phyloP scores from a whole-genome alignment of 2,888 invertebrate species.

The Ophion obscuratus region DNA sequence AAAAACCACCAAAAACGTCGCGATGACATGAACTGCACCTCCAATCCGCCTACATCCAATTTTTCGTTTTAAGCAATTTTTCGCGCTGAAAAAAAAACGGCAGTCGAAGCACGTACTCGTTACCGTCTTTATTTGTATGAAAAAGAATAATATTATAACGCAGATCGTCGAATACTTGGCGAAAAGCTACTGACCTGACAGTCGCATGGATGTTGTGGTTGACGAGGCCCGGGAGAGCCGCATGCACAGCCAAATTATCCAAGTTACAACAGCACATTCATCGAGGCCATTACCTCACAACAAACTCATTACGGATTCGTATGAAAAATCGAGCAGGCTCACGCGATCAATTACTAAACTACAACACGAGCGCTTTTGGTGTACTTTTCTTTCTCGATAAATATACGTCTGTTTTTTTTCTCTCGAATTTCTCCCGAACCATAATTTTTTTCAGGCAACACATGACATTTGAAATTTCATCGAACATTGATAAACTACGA shows the following conservation, averaged over 20 bases:
- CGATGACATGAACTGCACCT: too few species aligned
- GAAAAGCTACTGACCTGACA: constrained; percentile 84
- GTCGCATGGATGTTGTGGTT: constrained; percentile 84
- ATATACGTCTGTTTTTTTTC: background rate
- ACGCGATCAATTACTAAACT: constrained; percentile 34
- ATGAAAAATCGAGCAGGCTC: constrained; percentile 16
- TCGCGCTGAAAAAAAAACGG: too few species aligned
- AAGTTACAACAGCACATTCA: constrained; percentile 79
- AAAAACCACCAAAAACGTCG: too few species aligned
- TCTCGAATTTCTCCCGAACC: background rate
- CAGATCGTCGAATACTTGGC: constrained; percentile 64
- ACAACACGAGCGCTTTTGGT: constrained; percentile 38
- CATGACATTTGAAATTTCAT: constrained; percentile 50
- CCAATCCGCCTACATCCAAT: too few species aligned
- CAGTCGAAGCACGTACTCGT: background rate
- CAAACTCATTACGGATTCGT: constrained; percentile 45
- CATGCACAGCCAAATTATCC: constrained; percentile 86
- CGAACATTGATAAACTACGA: constrained; percentile 55
- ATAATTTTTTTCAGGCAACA: constrained; percentile 46
- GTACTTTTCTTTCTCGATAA: background rate
- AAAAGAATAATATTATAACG: constrained; percentile 49
- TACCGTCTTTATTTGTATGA: background rate
- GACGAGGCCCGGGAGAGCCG: constrained; percentile 86
- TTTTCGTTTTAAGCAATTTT: too few species aligned
- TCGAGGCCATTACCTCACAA: constrained; percentile 51